These are phyloP conservation scores for Netelia virgata DNA, from an alignment of 2,888 invertebrate species.

Conservation along the genomic window DNA sequence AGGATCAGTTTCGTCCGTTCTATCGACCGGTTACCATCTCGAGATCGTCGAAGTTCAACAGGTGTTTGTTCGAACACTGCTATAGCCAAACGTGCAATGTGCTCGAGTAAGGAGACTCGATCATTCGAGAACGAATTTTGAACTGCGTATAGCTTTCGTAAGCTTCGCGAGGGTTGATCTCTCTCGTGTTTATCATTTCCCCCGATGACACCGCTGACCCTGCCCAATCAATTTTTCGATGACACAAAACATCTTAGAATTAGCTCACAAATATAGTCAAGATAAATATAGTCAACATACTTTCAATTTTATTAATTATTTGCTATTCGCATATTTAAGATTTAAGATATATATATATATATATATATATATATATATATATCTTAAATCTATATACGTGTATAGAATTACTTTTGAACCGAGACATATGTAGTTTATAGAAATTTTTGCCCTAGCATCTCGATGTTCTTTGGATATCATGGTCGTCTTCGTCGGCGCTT, in stretches of 20 bases:
- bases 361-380: too few relatives aligned
- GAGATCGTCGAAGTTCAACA: slow-evolving; percentile 26
- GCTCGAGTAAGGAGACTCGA: slow-evolving; percentile 3
- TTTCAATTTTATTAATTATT: background rate
- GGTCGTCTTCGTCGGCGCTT: background rate
- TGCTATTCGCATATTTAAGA: background rate
- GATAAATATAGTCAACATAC: too few relatives aligned
- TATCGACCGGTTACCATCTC: background rate
- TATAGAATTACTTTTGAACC: background rate
- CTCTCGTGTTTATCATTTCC: slow-evolving; percentile 41
- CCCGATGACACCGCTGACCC: slow-evolving; percentile 34
- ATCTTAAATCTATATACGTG: too few relatives aligned
- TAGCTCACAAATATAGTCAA: slow-evolving; percentile 1
- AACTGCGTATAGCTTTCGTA: slow-evolving; percentile 11
- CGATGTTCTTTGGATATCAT: background rate
- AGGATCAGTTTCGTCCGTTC: slow-evolving; percentile 5
- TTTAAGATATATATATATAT: too few relatives aligned
- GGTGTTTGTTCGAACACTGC: slow-evolving; percentile 18
- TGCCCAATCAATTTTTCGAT: slow-evolving; percentile 37
- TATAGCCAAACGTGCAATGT: background rate
- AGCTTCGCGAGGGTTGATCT: slow-evolving; percentile 46
- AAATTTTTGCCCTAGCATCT: background rate
- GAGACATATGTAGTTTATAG: background rate
- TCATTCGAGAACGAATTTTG: slow-evolving; percentile 2
- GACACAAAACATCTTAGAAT: slow-evolving; percentile 17